Base-by-base conservation (phyloP, 2,113 vertebrate genomes). In the Pedionomus torquatus region DNA sequence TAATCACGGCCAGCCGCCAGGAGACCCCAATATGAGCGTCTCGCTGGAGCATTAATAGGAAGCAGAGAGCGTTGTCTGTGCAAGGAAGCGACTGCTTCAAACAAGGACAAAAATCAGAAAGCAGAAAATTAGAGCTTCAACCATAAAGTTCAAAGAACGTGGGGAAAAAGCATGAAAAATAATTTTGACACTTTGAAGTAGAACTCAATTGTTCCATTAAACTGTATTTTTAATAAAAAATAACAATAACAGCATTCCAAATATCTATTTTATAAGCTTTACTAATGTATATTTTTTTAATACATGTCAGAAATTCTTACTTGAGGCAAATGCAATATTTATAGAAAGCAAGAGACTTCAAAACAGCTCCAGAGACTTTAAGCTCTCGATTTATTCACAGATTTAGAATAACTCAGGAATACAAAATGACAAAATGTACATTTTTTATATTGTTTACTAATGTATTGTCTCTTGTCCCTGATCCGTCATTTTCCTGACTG, bases 231-330 rank as follows among this genome's bases (percentile, higher is more conserved):
- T 85, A 97, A 97, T 95, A 97, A 95, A 95, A 97, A 97, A 95
- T 94, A 95, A 92, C 93, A 97, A 96, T 94, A 96, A 95, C 93
- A 96, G 91, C 92, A 93, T 97, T 95, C 97, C 91, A 95, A 85
- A 87, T 97, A 93, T 91, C 95, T 95, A 97, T 97, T 97, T 97
- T 95, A 96, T 97, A 94, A 87, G 96, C 97, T 95, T 96, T 96
- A 94, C 95, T 96, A 96, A 97, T 97, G 95, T 97, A 92, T 97
- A 97, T 95, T 95, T 97, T 97, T 97, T 97, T 96, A 97, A 97
- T 97, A 95, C 95, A 51, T 96, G 96, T 97, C 97, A 97, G 97
- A 97, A 96, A 95, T 92, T 91, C 94, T 97, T 97, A 96, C 96
- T 93, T 80, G 95, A 97, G 95, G 97, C 94, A 94, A 97, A 97